Evolutionary conservation across 2,888 invertebrate genomes (phyloP), one percentile per base, ranked within the genome.

Genomic region (Metopia argyrocephala): DNA sequence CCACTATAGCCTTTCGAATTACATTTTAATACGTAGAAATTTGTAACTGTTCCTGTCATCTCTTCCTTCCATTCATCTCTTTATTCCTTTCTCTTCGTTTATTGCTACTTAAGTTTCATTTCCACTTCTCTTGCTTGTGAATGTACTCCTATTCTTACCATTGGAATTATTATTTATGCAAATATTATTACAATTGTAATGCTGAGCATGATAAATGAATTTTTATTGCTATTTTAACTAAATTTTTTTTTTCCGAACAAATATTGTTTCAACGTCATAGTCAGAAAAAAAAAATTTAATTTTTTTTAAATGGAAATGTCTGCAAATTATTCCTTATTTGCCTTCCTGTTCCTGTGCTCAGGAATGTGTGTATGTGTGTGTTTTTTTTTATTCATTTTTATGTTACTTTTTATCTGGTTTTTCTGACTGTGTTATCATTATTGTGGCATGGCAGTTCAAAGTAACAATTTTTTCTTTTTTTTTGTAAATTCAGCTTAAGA

Each of bases 171-270:
- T 70, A 31, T 59, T 69, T 38, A 59, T 70, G 69, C 59, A 70
- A 70, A 70, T 70, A 50, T 70, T 59, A 38, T 69, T 48, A 48
- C 28, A 70, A 12, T 70, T 59, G 69, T 59, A 70, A 50, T 59
- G 50, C 59, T 70, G 59, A 59, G 27, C 31, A 59, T 50, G 45
- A 59, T 59, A 70, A 59, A 70, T 70, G 48, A 59, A 31, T 59
- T 59, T 7, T 50, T 59, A 50, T 59, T 70, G 59, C 59, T 50
- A 50, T 50, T 31, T 12, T 12, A 59, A 15, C 23, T 46, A 28
- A 46, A 69, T 48, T 69, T 59, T n/a, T n/a, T n/a, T n/a, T n/a
- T 21, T 23, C 7, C 21, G 21, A 31, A 31, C 28, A 59, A 70
- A 70, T 70, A 59, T 70, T 70, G 23, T 59, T 59, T 59, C 59